Percentiles rank a stretch among this genome's conserved stretches.
These are phyloP conservation scores for Sebastes diaconus DNA, from an alignment of 2,797 vertebrate genomes.

Conservation along the genomic window DNA sequence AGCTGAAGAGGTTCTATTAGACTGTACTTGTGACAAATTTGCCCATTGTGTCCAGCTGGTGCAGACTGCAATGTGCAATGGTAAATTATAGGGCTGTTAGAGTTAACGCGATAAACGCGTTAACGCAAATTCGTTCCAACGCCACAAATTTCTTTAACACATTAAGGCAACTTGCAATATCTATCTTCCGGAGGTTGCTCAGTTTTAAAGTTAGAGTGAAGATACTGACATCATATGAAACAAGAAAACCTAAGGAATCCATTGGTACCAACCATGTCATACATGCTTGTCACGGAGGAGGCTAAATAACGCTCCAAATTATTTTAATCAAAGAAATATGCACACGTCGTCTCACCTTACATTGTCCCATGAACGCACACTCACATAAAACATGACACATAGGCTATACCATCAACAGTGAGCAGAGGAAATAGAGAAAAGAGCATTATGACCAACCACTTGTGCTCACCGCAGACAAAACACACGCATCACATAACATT, in stretches of 20 bases:
- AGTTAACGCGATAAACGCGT: too few relatives aligned
- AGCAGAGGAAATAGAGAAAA: not conserved
- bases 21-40: not conserved
- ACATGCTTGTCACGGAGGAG: too few relatives aligned
- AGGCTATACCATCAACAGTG: not conserved
- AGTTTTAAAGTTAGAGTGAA: too few relatives aligned
- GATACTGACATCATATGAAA: too few relatives aligned
- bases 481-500: not conserved
- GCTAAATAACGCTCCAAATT: too few relatives aligned
- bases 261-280: too few relatives aligned
- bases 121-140: too few relatives aligned
- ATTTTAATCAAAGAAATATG: slow-evolving; percentile 1
- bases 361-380: not conserved
- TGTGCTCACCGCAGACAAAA: not conserved
- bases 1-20: not conserved
- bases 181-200: too few relatives aligned
- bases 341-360: not conserved
- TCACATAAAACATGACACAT: not conserved
- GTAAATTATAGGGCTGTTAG: too few relatives aligned
- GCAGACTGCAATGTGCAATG: not conserved
- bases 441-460: not conserved
- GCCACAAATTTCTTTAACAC: too few relatives aligned
- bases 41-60: not conserved
- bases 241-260: not conserved
- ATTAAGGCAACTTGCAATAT: too few relatives aligned